phyloP scores from a whole-genome alignment of 2,113 vertebrate species.

The Osmerus eperlanus region DNA sequence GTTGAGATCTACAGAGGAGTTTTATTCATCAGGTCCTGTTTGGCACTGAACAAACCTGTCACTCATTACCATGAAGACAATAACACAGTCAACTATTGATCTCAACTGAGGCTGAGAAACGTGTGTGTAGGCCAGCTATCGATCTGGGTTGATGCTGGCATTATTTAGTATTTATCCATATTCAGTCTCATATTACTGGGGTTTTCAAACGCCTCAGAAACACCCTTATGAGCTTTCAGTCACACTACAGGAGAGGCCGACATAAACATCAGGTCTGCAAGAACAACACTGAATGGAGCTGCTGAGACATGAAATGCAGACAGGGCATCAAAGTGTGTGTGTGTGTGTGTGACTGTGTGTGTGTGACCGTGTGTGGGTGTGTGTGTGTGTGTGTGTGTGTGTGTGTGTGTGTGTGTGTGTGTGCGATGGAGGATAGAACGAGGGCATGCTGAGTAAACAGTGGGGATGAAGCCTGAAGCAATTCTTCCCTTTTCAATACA shows the following conservation, averaged over 20 bases:
- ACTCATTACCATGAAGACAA: slow-evolving; percentile 69
- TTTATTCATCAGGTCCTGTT: slow-evolving; percentile 67
- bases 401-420: slow-evolving; percentile 25
- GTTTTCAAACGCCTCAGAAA: slow-evolving; percentile 58
- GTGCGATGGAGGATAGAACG: background rate
- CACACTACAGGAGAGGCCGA: slow-evolving; percentile 57
- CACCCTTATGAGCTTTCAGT: slow-evolving; percentile 58
- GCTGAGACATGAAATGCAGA: slow-evolving; percentile 34
- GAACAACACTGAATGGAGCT: slow-evolving; percentile 40
- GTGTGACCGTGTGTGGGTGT: background rate
- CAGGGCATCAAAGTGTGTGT: slow-evolving; percentile 17
- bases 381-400: slow-evolving; percentile 22
- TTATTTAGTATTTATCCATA: slow-evolving; percentile 73
- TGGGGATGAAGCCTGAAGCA: slow-evolving; percentile 50
- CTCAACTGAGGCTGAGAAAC: slow-evolving; percentile 55
- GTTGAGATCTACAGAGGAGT: slow-evolving; percentile 60
- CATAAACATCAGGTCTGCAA: slow-evolving; percentile 30
- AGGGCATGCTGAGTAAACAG: slow-evolving; percentile 50
- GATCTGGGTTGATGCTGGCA: slow-evolving; percentile 69
- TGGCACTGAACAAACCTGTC: slow-evolving; percentile 62
- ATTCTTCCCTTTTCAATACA: slow-evolving; percentile 45
- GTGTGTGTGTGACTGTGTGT: slow-evolving; percentile 26
- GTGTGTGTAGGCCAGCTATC: slow-evolving; percentile 53
- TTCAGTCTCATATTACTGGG: slow-evolving; percentile 47
- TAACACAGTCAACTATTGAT: slow-evolving; percentile 70